Conservation (phyloP, 2,113 vertebrate species). For the Pseudonaja textilis region DNA sequence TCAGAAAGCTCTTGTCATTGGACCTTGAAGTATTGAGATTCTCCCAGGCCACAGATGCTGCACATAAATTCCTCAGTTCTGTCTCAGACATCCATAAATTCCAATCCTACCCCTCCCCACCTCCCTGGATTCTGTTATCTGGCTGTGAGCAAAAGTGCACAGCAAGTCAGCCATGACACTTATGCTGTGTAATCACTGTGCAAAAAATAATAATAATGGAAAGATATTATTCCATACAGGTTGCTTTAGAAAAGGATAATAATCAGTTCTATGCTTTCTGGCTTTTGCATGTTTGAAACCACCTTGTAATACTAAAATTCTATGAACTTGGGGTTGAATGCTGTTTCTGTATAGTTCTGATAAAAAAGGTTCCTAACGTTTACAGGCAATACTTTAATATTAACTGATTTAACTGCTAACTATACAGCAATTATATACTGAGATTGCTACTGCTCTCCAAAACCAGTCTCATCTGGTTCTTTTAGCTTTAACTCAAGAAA, state of each 20-base stretch:
- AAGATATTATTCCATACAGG: conserved; percentile 23
- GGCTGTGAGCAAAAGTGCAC: too few species aligned
- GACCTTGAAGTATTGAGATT: too few species aligned
- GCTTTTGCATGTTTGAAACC: conserved; percentile 34
- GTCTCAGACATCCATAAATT: too few species aligned
- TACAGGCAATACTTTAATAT: background rate
- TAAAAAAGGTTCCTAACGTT: background rate
- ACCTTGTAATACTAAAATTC: conserved; percentile 12
- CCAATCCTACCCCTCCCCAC: too few species aligned
- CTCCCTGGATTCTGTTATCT: too few species aligned
- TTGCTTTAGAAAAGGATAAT: conserved; percentile 8
- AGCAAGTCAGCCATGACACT: too few species aligned
- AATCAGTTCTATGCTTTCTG: background rate
- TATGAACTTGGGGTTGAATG: conserved; percentile 23
- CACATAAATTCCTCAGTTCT: too few species aligned
- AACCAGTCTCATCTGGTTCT: background rate
- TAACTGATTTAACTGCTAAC: background rate
- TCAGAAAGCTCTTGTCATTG: too few species aligned
- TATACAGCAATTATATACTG: background rate
- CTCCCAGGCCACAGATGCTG: too few species aligned
- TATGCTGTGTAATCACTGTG: background rate
- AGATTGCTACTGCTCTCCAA: background rate
- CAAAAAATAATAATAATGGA: background rate
- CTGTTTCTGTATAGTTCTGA: background rate
- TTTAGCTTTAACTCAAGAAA: background rate